Evolutionary conservation across 2,888 invertebrate species (phyloP), one percentile per base, ranked within the genome.

Genomic region (Kryphioiulus occultus): DNA sequence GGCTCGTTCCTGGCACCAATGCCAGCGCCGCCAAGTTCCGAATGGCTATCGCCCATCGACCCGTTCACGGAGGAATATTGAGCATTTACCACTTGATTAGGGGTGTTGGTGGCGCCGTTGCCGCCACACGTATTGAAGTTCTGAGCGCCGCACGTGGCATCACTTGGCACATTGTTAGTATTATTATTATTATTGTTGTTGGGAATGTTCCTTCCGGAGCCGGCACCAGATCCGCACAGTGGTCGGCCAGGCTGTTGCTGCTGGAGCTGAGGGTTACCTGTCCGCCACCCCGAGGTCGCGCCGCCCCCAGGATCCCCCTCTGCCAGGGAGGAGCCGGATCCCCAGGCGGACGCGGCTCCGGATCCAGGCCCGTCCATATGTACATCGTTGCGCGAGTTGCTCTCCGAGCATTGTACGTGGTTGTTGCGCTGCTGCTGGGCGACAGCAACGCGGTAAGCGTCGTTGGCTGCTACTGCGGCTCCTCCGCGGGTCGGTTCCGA

Each of bases 201-300:
- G 39, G 88, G 88, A 88, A 88, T 88, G 88, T 88, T 88, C 87
- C 88, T 53, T 32, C 32, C 85, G 44, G 19, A 42, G 82, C 68
- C 35, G 86, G 35, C 35, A 44, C 85, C 53, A 85, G 19, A 68
- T 47, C 68, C 35, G 86, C 42, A 39, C 42, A 42, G 42, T n/a
- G 86, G 85, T 2, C 85, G 85, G 26, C 85, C 85, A 42, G 42
- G 47, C n/a, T 84, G 84, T 19, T 42, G 42, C 68, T 39, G 85
- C 26, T n/a, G 32, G 82, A 26, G 39, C 83, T 78, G 78, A 42
- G 78, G 42, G n/a, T 87, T 87, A 35, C 53, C 87, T 68, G 39
- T 44, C 83, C 85, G 39, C 84, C 87, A 85, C 7, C 26, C 53
- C 2, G 39, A 17, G 22, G 53, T n/a, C 12, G 35, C 4, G 7